Conservation (phyloP, 2,113 vertebrate species). For the Pungitius pungitius region DNA sequence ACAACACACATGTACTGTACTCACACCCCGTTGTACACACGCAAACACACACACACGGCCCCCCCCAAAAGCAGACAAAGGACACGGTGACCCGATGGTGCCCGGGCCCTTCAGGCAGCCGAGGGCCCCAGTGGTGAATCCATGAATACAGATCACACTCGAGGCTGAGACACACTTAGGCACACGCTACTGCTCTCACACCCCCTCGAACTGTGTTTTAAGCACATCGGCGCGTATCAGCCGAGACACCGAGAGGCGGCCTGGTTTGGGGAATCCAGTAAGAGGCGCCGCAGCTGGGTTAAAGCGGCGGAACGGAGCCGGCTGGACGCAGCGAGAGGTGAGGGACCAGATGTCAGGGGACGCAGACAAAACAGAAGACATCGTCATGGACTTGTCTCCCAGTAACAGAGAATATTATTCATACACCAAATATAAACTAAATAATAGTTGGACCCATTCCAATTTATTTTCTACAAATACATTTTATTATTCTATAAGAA, state of each 20-base stretch:
- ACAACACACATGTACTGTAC: constrained; percentile 19
- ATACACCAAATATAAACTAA: too few relatives aligned
- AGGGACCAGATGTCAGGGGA: background rate
- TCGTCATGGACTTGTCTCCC: background rate
- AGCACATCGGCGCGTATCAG: constrained; percentile 34
- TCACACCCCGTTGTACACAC: constrained; percentile 6
- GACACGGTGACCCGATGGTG: constrained; percentile 66
- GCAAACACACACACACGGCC: constrained; percentile 19
- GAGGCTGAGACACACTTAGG: constrained; percentile 25
- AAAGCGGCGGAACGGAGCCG: too few relatives aligned
- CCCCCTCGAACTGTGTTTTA: constrained; percentile 37
- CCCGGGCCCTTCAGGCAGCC: constrained; percentile 58
- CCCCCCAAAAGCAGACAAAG: constrained; percentile 40
- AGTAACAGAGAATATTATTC: too few relatives aligned
- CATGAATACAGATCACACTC: constrained; percentile 69
- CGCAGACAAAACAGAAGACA: background rate
- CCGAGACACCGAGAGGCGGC: background rate
- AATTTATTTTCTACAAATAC: too few relatives aligned
- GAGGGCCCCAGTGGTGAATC: constrained; percentile 61
- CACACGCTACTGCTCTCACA: constrained; percentile 44
- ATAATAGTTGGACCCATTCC: too few relatives aligned
- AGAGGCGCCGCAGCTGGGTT: background rate
- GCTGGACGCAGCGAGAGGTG: background rate
- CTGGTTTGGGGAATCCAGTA: constrained; percentile 3
- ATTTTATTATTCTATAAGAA: too few relatives aligned